Evolutionary conservation across 2,113 vertebrate genomes (phyloP).

Genomic region (Alligator sinensis): DNA sequence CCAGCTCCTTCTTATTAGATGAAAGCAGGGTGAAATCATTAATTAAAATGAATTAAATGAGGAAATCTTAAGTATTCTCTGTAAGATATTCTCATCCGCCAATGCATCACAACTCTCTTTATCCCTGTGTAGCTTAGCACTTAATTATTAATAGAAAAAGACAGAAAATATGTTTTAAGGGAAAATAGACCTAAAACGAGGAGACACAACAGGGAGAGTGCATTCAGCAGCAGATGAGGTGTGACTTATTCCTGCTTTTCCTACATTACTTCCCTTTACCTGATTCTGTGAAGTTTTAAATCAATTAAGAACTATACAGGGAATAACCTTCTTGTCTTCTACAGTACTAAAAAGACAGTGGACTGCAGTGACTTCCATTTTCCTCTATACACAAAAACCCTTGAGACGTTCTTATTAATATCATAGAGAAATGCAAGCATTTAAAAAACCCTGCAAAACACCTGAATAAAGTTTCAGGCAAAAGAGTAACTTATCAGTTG

Average conservation of each 20-base stretch:
- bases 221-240: not conserved
- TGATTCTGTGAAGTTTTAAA: slow-evolving; percentile 23
- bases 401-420: slow-evolving; percentile 58
- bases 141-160: slow-evolving; percentile 19
- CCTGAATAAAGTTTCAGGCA: slow-evolving; percentile 55
- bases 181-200: not conserved
- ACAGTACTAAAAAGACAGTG: slow-evolving; percentile 21
- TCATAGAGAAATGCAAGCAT: slow-evolving; percentile 44
- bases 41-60: slow-evolving; percentile 45
- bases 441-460: slow-evolving; percentile 46
- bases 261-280: slow-evolving; percentile 2
- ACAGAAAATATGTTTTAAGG: slow-evolving; percentile 1
- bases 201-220: not conserved
- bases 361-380: slow-evolving; percentile 29
- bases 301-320: slow-evolving; percentile 31
- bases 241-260: not conserved
- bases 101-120: not conserved
- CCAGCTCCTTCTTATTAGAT: slow-evolving; percentile 27
- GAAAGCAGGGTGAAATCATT: not conserved
- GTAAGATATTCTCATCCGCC: not conserved
- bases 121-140: not conserved
- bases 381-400: slow-evolving; percentile 52
- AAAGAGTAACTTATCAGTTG: slow-evolving; percentile 53
- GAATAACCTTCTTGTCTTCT: not conserved
- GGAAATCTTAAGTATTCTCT: slow-evolving; percentile 23